Evolutionary conservation across 2,888 invertebrate genomes (phyloP), one percentile per base, ranked within the genome.

Genomic region (Microdon myrmicae): DNA sequence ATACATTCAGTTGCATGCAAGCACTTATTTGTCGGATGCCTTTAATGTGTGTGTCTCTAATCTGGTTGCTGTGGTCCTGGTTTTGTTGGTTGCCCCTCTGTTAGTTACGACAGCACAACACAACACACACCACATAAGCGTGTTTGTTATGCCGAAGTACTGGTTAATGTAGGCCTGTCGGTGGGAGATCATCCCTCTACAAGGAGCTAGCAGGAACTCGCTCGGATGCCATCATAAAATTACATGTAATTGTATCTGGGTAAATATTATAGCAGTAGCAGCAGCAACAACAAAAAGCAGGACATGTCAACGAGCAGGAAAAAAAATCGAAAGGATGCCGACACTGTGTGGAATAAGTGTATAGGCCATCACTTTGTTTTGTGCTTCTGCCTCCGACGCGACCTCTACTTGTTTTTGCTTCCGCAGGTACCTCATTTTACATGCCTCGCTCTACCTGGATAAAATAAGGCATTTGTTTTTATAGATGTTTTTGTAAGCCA

Each of bases 401-500:
- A n/a, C n/a, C n/a, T n/a, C n/a, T n/a, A n/a, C 26, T 44, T 48
- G 17, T 45, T 31, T 39, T 28, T 49, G 17, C 37, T 19, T 29
- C 32, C 53, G 35, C 43, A 49, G 51, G 55, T 45, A 51, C 23
- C 25, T n/a, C 32, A 48, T 34, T 34, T 45, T 37, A 12, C 14
- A 41, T 38, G 20, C 17, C 23, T 23, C n/a, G 13, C 14, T n/a
- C 10, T 13, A 20, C 25, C n/a, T n/a, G 16, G 4, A 14, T 12
- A 22, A 45, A 56, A 56, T 49, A 51, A 41, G 56, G 31, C 61
- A 56, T 64, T 64, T 47, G 49, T 51, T 64, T 56, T 56, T 64
- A 56, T 56, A 64, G 61, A 56, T 64, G 47, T 56, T 64, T 64
- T 64, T 64, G 56, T 64, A 64, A 64, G 61, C 61, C 61, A 64